Percentiles rank a stretch among this genome's conserved stretches.
Conservation (phyloP, 1,140 invertebrate genomes). For the Trypoxylus dichotomus region DNA sequence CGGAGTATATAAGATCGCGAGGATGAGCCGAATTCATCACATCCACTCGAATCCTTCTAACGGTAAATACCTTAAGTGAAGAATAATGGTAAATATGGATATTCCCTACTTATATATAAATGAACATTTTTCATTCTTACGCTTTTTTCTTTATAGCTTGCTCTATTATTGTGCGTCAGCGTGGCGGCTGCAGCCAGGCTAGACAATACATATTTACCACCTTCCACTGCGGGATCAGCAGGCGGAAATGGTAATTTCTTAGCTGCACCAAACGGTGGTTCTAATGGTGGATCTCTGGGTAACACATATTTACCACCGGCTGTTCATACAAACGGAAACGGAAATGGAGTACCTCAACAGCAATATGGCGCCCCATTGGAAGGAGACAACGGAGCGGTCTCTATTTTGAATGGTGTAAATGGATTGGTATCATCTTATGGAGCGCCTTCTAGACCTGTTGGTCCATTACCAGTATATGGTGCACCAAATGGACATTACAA, state of each 20-base stretch:
- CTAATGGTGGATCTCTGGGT: background rate
- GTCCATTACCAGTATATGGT: conserved; percentile 1
- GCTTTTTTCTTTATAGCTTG: background rate
- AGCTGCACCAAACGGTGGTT: background rate
- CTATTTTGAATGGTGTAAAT: background rate
- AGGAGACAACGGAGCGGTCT: background rate
- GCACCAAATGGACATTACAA: background rate
- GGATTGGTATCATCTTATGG: background rate
- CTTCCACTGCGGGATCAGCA: background rate
- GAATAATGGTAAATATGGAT: background rate
- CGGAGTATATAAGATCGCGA: background rate
- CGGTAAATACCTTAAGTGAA: background rate
- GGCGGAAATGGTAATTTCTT: conserved; percentile 25
- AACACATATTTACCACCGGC: conserved; percentile 11
- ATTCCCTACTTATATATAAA: too few relatives aligned
- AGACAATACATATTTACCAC: conserved; percentile 25
- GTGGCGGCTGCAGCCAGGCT: background rate
- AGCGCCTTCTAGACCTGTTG: background rate
- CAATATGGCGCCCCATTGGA: background rate
- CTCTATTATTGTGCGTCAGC: background rate
- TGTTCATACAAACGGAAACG: background rate
- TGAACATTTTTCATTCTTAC: background rate
- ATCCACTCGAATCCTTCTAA: background rate
- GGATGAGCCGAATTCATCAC: background rate
- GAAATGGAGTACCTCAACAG: background rate